Base-by-base conservation (phyloP, 1,140 invertebrate genomes). In the Lucilia cuprina region DNA sequence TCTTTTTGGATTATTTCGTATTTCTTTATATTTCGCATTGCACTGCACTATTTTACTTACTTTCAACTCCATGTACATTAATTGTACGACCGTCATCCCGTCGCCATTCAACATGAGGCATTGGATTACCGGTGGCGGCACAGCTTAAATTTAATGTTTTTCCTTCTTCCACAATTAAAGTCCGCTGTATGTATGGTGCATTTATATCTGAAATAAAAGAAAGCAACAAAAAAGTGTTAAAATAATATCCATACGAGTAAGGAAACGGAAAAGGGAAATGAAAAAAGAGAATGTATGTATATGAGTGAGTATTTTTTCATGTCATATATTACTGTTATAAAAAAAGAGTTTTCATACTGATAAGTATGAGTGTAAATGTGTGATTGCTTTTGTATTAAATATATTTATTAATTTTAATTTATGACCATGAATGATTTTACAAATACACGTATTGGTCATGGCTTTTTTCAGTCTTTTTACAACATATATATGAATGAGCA, bases 21-120 rank as follows among this genome's bases (percentile, higher is more conserved):
- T 41, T 41, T 41, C 8, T 41, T 41, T 41, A 41, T 41, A 41
- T 41, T 41, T 41, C 35, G 8, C 35, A n/a, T 2, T 60, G 55
- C 55, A 82, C 5, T 50, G 78, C 13, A 21, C 85, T 90, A 89
- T 92, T 90, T 91, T 92, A 89, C 89, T 89, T 70, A 91, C 89
- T 86, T 74, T 91, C 89, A 41, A 90, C 83, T 41, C 93, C 91
- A 80, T 92, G 92, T 4, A 91, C 89, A 34, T 92, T 92, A 83
- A 96, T 95, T 14, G 92, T 92, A 78, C 92, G 91, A 35, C 93
- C 93, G 86, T 97, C 96, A 77, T 93, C 92, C 87, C 95, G 93
- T 10, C 94, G 92, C 96, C 96, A 98, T 78, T 95, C 94, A 74
- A 97, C 93, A 34, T 92, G 91, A 0, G 97, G 96, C 74, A 92